Base-by-base conservation (phyloP, 1,140 invertebrate species). In the Cotesia typhae region DNA sequence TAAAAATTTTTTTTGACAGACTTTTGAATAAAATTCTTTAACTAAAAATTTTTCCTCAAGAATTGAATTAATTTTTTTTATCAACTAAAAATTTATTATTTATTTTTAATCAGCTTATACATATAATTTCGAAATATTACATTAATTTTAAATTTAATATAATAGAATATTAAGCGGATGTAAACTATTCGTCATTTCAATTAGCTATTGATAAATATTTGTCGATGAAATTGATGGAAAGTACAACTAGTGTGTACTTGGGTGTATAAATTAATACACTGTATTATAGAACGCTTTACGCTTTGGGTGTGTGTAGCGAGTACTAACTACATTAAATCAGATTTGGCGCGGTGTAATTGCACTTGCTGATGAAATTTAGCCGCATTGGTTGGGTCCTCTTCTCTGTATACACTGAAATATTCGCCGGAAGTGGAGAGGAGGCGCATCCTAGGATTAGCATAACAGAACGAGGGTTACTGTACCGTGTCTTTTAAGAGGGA, bases 261-360 rank as follows among this genome's bases (percentile, higher is more conserved):
- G 28, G 12, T 55, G 52, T 55, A 55, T 55, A 55, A n/a, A 55
- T 55, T 28, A 28, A 28, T 28, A 28, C 28, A 28, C n/a, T 55
- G 7, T 55, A 14, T 55, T 55, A 17, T 55, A 17, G 10, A 20
- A 47, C 10, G 10, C 6, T 47, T 9, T 6, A 47, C 10, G 10
- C 41, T 47, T 6, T 47, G 7, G 41, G 10, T 9, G 41, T 47
- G 41, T 47, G 7, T 47, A 47, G 41, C 10, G 41, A 47, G 41
- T 47, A 7, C 41, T 63, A 38, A 37, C 35, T 63, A 37, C 35
- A 4, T 38, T 37, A 28, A 63, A 63, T 63, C 37, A 36, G 60
- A 63, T 63, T 63, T 63, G 60, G 37, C 57, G 36, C 60, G 35
- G 60, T 63, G 60, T 63, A 63, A 63, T 63, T 63, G 60, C 60